These are phyloP conservation scores for Danaus plexippus DNA, from an alignment of 1,140 invertebrate species.

Conservation along the genomic window DNA sequence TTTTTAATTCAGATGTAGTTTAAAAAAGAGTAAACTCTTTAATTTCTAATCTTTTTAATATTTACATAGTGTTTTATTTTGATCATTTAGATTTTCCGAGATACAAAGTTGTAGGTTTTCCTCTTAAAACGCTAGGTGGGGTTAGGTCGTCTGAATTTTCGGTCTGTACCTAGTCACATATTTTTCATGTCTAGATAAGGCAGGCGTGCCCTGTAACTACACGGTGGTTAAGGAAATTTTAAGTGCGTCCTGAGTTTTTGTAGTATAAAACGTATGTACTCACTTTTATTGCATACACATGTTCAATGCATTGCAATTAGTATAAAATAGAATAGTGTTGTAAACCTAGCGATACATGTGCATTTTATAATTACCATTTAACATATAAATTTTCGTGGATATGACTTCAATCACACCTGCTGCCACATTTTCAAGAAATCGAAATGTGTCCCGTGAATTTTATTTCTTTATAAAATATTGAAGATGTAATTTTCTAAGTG, in stretches of 20 bases:
- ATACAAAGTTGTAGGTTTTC: conserved; percentile 52
- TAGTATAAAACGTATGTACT: no score
- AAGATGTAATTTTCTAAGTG: no score
- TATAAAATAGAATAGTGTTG: no score
- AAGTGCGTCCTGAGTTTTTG: conserved; percentile 6
- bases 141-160: conserved; percentile 54
- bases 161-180: conserved; percentile 12
- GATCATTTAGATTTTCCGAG: conserved; percentile 15
- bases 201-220: conserved; percentile 16
- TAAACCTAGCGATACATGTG: no score
- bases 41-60: conserved; percentile 20
- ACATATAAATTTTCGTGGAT: no score
- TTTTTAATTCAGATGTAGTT: conserved; percentile 15
- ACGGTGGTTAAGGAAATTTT: conserved; percentile 12
- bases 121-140: conserved; percentile 49
- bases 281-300: no score
- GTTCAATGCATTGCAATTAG: no score
- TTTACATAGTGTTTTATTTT: conserved; percentile 10
- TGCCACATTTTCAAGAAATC: no score
- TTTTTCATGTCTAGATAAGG: conserved; percentile 19
- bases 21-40: conserved; percentile 19
- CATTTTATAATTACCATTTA: no score
- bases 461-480: no score
- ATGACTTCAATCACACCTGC: no score
- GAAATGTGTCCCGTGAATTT: no score